Evolutionary conservation across 2,797 vertebrate genomes (phyloP).

Genomic region (Enteromius radiatus): DNA sequence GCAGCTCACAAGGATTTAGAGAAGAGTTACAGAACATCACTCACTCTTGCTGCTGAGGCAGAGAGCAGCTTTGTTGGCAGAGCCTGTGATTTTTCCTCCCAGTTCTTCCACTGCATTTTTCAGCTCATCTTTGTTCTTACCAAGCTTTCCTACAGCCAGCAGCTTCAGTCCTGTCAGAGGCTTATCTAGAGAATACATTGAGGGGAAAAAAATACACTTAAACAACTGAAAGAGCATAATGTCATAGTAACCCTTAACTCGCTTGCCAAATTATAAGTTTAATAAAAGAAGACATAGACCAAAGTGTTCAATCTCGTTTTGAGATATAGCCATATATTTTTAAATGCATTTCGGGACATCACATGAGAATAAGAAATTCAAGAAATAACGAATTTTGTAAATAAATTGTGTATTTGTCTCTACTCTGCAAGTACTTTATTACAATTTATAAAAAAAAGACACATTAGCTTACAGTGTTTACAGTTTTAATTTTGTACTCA

Average conservation of each 20-base stretch:
- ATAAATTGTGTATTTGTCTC: neutral
- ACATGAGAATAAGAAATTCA: neutral
- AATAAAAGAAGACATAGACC: neutral
- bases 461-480: too few species aligned
- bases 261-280: neutral
- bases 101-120: constrained; percentile 87
- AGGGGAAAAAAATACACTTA: neutral
- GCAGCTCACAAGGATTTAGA: neutral
- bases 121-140: constrained; percentile 92
- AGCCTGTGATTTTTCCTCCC: constrained; percentile 88
- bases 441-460: neutral
- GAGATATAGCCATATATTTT: neutral
- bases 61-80: constrained; percentile 86
- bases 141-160: constrained; percentile 87
- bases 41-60: constrained; percentile 94
- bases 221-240: neutral
- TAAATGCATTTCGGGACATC: neutral
- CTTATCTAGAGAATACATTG: constrained; percentile 78
- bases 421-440: neutral
- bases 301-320: too few species aligned
- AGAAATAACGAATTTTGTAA: too few species aligned
- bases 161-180: constrained; percentile 90
- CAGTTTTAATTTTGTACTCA: too few species aligned
- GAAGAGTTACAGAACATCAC: constrained; percentile 56
- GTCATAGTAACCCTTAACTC: neutral